Base-by-base conservation (phyloP, 2,113 vertebrate species). In the Plecturocebus donacophilus region DNA sequence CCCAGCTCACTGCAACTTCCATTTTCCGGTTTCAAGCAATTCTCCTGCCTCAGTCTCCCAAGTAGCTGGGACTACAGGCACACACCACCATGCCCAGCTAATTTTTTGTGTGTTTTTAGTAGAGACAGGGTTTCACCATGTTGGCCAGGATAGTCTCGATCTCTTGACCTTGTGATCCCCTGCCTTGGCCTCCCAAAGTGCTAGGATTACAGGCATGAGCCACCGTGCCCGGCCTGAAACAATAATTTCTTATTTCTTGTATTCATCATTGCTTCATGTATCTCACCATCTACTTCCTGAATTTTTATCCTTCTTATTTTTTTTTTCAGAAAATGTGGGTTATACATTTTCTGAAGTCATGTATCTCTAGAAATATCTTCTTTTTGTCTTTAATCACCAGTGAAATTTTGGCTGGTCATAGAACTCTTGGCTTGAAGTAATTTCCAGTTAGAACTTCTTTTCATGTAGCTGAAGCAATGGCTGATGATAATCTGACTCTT, bases 391-490 rank as follows among this genome's bases (percentile, higher is more conserved):
- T 23, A 75, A 2, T 87, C 27, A 80, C 14, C 21, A 92, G 20
- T 71, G 17, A 90, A 91, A 93, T 87, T 90, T 79, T 97, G 35
- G 8, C 20, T 87, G 32, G 21, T 71, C 19, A 64, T 61, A 56
- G 25, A 70, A 81, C 93, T 86, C 58, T 73, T 93, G 89, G 77
- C 12, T 83, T 92, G 56, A 96, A 81, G n/a, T 52, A 68, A 87
- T 90, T 97, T 75, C 96, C 54, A 91, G 9, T 8, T 54, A 86
- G 61, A 70, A 58, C 8, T 88, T 87, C 71, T 89, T 95, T 84
- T 81, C 23, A 56, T 54, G 16, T 38, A 83, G 7, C 45, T 80
- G 75, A 86, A 80, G 49, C 6, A 52, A 66, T 49, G 12, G 19
- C 42, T 68, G 13, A 68, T 64, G n/a, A 5, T 75, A 73, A 71